Evolutionary conservation across 1,140 invertebrate genomes (phyloP).

Genomic region (Spodoptera frugiperda): DNA sequence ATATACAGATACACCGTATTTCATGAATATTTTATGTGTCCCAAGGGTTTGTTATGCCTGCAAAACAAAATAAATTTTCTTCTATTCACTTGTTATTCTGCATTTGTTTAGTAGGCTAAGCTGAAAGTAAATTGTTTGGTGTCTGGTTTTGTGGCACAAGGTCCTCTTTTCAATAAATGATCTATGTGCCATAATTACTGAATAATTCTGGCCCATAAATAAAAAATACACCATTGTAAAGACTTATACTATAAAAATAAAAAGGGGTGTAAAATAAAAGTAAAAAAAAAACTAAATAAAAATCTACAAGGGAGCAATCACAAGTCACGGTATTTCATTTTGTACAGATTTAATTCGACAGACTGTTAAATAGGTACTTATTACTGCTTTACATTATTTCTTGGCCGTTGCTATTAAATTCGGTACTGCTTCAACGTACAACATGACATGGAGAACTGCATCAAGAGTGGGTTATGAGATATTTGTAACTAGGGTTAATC

Average conservation of each 20-base stretch:
- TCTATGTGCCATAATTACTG: no score
- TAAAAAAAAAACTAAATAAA: slow-evolving; percentile 60
- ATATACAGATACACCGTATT: no score
- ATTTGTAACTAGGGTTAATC: slow-evolving; percentile 59
- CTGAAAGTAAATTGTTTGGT: no score
- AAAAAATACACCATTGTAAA: no score
- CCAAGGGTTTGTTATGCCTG: no score
- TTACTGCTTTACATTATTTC: slow-evolving; percentile 80
- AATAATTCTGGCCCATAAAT: no score
- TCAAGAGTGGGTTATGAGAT: slow-evolving; percentile 64
- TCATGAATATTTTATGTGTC: no score
- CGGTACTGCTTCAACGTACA: slow-evolving; percentile 59
- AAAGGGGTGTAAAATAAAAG: slow-evolving; percentile 50
- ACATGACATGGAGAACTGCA: slow-evolving; percentile 64
- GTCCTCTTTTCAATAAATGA: no score
- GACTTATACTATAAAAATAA: slow-evolving; percentile 10
- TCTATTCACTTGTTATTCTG: no score
- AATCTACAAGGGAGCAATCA: slow-evolving; percentile 66
- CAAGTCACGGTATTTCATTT: slow-evolving; percentile 75
- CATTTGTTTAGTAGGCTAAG: no score
- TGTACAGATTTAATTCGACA: slow-evolving; percentile 86
- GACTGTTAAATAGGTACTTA: slow-evolving; percentile 80
- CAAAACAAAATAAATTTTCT: no score
- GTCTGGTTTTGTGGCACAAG: no score
- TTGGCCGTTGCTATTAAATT: slow-evolving; percentile 75